Evolutionary conservation across 2,113 vertebrate genomes (phyloP).

Genomic region (Phasianus colchicus): DNA sequence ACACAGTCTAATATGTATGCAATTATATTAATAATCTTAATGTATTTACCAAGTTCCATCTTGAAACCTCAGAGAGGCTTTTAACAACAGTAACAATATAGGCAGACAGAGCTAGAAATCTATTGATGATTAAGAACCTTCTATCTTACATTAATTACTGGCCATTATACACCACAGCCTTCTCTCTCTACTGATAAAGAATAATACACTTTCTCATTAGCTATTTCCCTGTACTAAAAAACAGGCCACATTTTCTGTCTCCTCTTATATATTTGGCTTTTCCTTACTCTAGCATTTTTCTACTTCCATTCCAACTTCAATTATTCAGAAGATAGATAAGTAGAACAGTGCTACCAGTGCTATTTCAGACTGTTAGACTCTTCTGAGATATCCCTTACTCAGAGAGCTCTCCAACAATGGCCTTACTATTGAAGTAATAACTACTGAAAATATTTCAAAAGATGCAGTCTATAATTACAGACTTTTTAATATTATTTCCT

Average conservation of each 20-base stretch:
- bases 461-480: neutral
- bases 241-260: neutral
- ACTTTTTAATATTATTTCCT: neutral
- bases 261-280: neutral
- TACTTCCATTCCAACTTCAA: neutral
- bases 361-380: neutral
- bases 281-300: neutral
- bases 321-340: neutral
- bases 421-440: neutral
- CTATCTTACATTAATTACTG: neutral
- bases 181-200: neutral
- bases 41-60: neutral
- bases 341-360: neutral
- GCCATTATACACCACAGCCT: neutral
- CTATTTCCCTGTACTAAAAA: neutral
- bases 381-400: neutral
- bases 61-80: neutral
- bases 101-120: neutral
- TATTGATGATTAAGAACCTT: neutral
- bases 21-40: neutral
- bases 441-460: neutral
- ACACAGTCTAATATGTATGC: neutral
- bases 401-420: neutral
- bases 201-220: neutral
- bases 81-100: neutral